These are phyloP conservation scores for Gadopsis marmoratus DNA, from an alignment of 2,797 vertebrate species.

Conservation along the genomic window DNA sequence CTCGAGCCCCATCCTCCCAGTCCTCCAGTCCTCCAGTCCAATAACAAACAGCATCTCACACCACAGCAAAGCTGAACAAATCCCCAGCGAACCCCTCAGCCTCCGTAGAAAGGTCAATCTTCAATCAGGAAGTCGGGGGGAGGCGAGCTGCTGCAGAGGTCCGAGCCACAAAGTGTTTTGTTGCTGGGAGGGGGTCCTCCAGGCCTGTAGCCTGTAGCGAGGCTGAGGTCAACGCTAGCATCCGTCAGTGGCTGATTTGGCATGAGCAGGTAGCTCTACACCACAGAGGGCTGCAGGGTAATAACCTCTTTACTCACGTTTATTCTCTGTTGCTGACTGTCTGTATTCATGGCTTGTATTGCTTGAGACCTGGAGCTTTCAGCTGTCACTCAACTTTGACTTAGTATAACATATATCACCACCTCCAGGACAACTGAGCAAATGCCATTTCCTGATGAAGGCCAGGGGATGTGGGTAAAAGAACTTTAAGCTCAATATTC, in stretches of 20 bases:
- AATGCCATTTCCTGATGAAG: no score
- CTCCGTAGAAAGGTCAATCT: constrained; percentile 59
- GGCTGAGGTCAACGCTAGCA: constrained; percentile 35
- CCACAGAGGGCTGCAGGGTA: constrained; percentile 26
- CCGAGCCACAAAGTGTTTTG: constrained; percentile 43
- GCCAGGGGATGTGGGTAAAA: no score
- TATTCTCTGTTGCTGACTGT: background rate
- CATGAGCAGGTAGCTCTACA: constrained; percentile 2
- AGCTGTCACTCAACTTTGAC: no score
- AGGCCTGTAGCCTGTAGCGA: constrained; percentile 24
- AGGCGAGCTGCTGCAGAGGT: constrained; percentile 37
- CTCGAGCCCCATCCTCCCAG: background rate
- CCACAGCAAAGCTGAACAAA: constrained; percentile 50
- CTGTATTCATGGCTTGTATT: background rate
- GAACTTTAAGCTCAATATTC: no score
- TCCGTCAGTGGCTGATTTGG: constrained; percentile 30
- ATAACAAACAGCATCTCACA: constrained; percentile 22
- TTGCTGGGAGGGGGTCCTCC: constrained; percentile 17
- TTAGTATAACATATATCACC: no score
- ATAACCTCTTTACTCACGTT: constrained; percentile 12
- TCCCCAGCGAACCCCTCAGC: constrained; percentile 38
- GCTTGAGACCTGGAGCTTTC: background rate
- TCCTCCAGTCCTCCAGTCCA: constrained; percentile 12
- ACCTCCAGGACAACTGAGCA: no score
- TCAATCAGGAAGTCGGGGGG: constrained; percentile 57